These are phyloP conservation scores for Anguilla pacifica DNA, from an alignment of 2,797 vertebrate species.

Conservation along the genomic window DNA sequence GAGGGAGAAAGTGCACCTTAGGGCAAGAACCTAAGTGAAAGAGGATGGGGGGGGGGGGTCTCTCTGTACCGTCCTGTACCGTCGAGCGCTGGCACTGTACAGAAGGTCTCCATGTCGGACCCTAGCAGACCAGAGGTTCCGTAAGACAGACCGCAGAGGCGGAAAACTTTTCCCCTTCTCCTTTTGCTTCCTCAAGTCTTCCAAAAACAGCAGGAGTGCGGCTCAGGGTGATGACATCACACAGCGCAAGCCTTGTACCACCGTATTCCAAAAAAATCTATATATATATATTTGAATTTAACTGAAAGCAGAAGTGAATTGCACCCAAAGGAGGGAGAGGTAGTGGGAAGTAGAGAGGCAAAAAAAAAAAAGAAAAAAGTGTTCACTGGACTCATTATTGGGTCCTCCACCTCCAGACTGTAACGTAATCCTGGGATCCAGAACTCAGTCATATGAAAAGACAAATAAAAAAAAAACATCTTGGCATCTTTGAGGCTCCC, in stretches of 20 bases:
- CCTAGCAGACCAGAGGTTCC: not conserved
- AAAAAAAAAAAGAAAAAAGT: not conserved
- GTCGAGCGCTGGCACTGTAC: not conserved
- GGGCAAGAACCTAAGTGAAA: not conserved
- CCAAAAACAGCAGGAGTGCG: not conserved
- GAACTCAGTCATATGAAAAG: not conserved
- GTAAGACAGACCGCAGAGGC: not conserved
- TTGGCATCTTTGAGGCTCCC: not conserved
- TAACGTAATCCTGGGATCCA: not conserved
- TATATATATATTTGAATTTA: too few relatives aligned
- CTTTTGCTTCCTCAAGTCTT: not conserved
- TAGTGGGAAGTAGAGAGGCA: not conserved
- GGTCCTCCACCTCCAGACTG: conserved; percentile 5
- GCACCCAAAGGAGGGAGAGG: not conserved
- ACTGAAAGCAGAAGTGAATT: not conserved
- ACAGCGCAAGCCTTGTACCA: not conserved
- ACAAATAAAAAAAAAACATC: not conserved
- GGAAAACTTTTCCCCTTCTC: not conserved
- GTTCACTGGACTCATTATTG: not conserved
- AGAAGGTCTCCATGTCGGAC: not conserved
- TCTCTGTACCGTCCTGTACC: not conserved
- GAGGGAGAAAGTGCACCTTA: not conserved
- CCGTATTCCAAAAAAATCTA: not conserved
- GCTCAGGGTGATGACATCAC: not conserved
- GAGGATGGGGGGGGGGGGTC: not conserved